phyloP scores from a whole-genome alignment of 2,797 vertebrate genomes.

The Etheostoma perlongum region DNA sequence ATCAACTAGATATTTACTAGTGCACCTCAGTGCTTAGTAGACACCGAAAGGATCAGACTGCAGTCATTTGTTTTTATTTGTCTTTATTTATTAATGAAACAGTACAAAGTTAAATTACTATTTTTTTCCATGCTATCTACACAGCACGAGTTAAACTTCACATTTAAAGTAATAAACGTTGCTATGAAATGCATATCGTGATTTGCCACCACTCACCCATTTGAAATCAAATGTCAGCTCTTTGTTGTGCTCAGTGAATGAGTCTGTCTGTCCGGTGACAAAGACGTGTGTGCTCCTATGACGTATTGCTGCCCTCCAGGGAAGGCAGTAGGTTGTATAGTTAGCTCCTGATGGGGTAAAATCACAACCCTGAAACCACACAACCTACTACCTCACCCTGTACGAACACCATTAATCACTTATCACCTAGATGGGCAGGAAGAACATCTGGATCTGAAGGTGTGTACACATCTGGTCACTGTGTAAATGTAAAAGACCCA shows the following conservation, averaged over 20 bases:
- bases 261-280: neutral
- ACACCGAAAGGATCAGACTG: conserved; percentile 39
- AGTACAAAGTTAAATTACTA: conserved; percentile 27
- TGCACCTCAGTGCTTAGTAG: neutral
- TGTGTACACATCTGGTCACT: neutral
- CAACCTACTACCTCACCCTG: conserved; percentile 99
- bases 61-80: conserved; percentile 21
- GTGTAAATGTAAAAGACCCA: neutral
- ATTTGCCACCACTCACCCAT: conserved; percentile 51
- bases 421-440: conserved; percentile 41
- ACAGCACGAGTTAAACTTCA: conserved; percentile 1
- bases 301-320: conserved; percentile 87
- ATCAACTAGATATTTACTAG: neutral
- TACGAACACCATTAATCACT: conserved; percentile 81
- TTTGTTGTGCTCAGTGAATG: neutral
- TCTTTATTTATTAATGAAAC: conserved; percentile 63
- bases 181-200: neutral
- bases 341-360: conserved; percentile 92
- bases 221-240: conserved; percentile 20
- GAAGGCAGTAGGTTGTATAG: conserved; percentile 92
- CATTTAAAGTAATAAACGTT: neutral
- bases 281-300: conserved; percentile 48
- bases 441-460: neutral
- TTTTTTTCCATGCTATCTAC: neutral
- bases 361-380: conserved; percentile 99